Evolutionary conservation across 2,113 vertebrate genomes (phyloP).

Genomic region (Cebidichthys violaceus): DNA sequence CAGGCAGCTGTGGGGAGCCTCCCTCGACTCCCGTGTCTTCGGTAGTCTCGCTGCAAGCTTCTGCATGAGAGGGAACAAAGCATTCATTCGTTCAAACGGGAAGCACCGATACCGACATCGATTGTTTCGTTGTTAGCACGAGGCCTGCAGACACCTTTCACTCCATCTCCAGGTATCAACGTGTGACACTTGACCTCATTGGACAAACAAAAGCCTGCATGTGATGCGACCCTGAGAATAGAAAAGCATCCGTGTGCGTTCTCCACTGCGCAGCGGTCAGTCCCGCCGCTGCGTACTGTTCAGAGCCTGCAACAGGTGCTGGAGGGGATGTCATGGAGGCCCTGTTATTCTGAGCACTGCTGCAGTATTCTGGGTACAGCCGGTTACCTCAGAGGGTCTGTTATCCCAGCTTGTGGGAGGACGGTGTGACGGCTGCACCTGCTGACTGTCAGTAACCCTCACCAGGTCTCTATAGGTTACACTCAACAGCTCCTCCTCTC

Average conservation of each 20-base stretch:
- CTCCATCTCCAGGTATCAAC: constrained; percentile 13
- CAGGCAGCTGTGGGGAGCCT: constrained; percentile 78
- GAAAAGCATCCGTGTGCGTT: constrained; percentile 48
- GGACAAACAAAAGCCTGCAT: constrained; percentile 40
- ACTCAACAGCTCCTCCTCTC: neutral
- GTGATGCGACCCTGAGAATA: constrained; percentile 57
- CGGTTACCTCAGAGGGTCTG: constrained; percentile 4
- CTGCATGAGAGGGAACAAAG: constrained; percentile 57
- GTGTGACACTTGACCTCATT: constrained; percentile 42
- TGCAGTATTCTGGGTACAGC: constrained; percentile 42
- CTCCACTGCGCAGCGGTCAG: constrained; percentile 35
- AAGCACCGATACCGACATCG: neutral
- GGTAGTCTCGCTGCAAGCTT: constrained; percentile 81
- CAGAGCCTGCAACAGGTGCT: constrained; percentile 69
- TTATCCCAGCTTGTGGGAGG: neutral
- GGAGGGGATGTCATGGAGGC: constrained; percentile 43
- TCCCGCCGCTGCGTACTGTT: constrained; percentile 48
- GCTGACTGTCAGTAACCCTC: neutral
- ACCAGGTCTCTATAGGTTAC: neutral
- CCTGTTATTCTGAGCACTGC: constrained; percentile 38
- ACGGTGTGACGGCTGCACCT: neutral
- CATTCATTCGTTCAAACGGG: neutral
- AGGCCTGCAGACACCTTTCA: neutral
- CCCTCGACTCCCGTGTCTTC: constrained; percentile 78
- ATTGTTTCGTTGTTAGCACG: neutral